These are phyloP conservation scores for Andrena hattorfiana DNA, from an alignment of 2,888 invertebrate genomes.

Conservation along the genomic window DNA sequence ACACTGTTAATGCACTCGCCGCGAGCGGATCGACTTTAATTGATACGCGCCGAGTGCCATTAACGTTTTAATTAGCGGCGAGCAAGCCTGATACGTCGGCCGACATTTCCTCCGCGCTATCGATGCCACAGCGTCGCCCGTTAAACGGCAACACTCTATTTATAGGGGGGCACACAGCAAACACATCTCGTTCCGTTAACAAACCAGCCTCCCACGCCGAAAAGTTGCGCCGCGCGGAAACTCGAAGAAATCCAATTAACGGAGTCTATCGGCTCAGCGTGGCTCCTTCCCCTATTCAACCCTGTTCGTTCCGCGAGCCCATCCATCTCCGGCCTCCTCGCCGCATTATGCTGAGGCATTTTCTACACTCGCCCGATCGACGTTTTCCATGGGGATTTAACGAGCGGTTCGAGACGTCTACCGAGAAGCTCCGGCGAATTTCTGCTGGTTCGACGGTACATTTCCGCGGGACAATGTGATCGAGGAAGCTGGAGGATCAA, in stretches of 20 bases:
- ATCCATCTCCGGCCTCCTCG: neutral
- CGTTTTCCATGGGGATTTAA: too few species aligned
- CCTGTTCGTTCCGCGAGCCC: neutral
- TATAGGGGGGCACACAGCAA: constrained; percentile 24
- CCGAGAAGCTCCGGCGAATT: neutral
- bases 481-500: neutral
- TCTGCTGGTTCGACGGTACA: neutral
- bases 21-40: constrained; percentile 59
- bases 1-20: constrained; percentile 53
- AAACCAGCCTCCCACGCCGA: neutral
- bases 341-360: neutral
- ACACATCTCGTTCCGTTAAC: constrained; percentile 23
- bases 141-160: constrained; percentile 48
- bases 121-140: constrained; percentile 52
- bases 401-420: too few species aligned
- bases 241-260: constrained; percentile 35
- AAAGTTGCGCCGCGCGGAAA: neutral
- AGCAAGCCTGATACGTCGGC: constrained; percentile 45
- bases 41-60: constrained; percentile 53
- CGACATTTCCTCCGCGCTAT: constrained; percentile 59
- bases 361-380: too few species aligned
- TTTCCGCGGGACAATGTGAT: neutral
- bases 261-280: constrained; percentile 13
- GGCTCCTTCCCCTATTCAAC: neutral
- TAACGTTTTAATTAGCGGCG: constrained; percentile 62